These are phyloP conservation scores for Herpailurus yagouaroundi DNA, from an alignment of 2,113 vertebrate species.

Conservation along the genomic window DNA sequence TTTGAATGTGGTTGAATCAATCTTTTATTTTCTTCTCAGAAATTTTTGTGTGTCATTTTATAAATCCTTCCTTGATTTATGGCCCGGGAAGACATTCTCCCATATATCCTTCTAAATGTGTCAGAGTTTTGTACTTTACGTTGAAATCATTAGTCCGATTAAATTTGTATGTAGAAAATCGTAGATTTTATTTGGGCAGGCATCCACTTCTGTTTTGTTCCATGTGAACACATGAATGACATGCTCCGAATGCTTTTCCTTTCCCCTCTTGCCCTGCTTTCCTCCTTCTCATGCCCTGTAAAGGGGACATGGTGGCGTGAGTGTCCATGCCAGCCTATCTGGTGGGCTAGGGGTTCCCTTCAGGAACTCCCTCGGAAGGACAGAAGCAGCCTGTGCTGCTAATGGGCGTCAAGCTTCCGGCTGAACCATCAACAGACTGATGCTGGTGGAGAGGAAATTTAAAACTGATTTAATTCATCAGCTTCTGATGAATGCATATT, in stretches of 20 bases:
- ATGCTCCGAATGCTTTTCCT: neutral
- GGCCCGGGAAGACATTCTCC: neutral
- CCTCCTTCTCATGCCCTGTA: neutral
- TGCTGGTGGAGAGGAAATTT: neutral
- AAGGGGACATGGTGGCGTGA: neutral
- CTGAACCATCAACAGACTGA: neutral
- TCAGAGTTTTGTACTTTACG: neutral
- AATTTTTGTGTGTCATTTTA: neutral
- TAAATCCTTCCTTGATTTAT: neutral
- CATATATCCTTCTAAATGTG: neutral
- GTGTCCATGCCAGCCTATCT: neutral
- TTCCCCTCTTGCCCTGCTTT: accelerated
- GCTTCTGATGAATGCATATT: neutral
- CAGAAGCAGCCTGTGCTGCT: neutral
- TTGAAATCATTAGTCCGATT: neutral
- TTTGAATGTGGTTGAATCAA: neutral
- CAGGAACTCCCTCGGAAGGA: neutral
- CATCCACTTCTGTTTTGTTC: neutral
- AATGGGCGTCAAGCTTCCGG: neutral
- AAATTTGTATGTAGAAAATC: neutral
- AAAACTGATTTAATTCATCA: neutral
- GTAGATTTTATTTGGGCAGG: neutral
- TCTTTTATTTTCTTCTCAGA: neutral
- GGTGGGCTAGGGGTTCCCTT: neutral
- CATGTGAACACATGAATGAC: neutral